Base-by-base conservation (phyloP, 2,888 invertebrate genomes). In the Chydorus sphaericus region DNA sequence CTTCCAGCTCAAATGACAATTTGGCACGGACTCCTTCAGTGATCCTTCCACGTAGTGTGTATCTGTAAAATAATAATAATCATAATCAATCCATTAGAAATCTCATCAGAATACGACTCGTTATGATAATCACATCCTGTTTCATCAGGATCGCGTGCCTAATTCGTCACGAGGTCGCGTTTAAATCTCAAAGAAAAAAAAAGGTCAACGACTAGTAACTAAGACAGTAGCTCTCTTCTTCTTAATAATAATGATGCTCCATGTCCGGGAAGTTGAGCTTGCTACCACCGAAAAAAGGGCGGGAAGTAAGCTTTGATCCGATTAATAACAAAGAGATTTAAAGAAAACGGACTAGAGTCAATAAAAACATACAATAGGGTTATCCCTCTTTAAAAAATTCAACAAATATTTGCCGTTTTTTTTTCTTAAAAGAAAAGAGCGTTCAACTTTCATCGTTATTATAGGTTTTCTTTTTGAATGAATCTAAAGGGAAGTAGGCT, bases 1-100 rank as follows among this genome's bases (percentile, higher is more conserved):
- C 80, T 68, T 86, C 85, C 62, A 86, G 67, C 66, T 85, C 83
- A 66, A 86, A 85, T 1, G 81, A 81, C 60, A 78, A 66, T 57
- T 70, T 68, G 61, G 69, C 66, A 49, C 70, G 68, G 7, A 71
- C 70, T 62, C 69, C 68, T 62, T 72, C 72, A 62, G 75, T 75
- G 57, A 82, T 73, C 65, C 79, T 79, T 20, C 83, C 83, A 51
- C 80, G 73, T 16, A 85, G 67, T 6, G 74, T 76, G 67, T 79
- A 85, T 57, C 83, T 82, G 67, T 14, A 28, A 14, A 3, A 26
- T 16, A 10, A 33, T 10, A 33, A 33, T 14, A 33, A n/a, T n/a
- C n/a, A n/a, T 10, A 33, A 33, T 10, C 14, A 33, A 10, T 33
- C 33, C 33, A 33, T 33, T 33, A 33, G 14, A 8, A 14, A 10